phyloP scores from a whole-genome alignment of 2,888 invertebrate genomes.

The Nephrotoma appendiculata region DNA sequence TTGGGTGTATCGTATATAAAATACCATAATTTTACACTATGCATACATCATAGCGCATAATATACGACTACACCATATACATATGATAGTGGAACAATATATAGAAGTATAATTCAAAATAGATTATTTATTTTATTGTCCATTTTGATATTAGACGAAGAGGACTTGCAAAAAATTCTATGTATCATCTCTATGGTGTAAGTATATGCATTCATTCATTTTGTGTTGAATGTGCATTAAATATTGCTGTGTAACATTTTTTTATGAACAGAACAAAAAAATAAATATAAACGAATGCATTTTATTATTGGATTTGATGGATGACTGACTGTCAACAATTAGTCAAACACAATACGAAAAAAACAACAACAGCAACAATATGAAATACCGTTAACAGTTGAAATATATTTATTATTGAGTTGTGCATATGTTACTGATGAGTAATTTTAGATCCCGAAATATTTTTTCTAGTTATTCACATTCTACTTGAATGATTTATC shows the following conservation, averaged over 20 bases:
- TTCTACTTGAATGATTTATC: background rate
- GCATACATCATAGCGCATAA: background rate
- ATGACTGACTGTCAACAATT: background rate
- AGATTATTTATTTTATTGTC: background rate
- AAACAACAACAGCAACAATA: background rate
- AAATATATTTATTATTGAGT: background rate
- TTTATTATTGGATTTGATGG: background rate
- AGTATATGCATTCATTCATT: background rate
- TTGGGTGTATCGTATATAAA: background rate
- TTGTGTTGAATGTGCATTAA: background rate
- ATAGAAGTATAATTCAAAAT: background rate
- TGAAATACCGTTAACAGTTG: background rate
- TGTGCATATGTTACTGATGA: background rate
- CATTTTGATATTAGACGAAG: background rate
- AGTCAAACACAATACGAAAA: background rate
- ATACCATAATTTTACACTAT: background rate
- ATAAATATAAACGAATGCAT: background rate
- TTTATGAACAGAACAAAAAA: background rate
- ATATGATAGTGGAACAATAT: background rate
- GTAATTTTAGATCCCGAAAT: background rate
- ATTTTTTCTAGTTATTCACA: background rate
- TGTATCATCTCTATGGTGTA: background rate
- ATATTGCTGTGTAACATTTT: background rate
- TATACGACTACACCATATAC: no score
- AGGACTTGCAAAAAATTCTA: background rate